Percentiles rank a stretch among this genome's conserved stretches.
These are phyloP conservation scores for Smutsia temminckii DNA, from an alignment of 2,797 vertebrate genomes.

Conservation along the genomic window DNA sequence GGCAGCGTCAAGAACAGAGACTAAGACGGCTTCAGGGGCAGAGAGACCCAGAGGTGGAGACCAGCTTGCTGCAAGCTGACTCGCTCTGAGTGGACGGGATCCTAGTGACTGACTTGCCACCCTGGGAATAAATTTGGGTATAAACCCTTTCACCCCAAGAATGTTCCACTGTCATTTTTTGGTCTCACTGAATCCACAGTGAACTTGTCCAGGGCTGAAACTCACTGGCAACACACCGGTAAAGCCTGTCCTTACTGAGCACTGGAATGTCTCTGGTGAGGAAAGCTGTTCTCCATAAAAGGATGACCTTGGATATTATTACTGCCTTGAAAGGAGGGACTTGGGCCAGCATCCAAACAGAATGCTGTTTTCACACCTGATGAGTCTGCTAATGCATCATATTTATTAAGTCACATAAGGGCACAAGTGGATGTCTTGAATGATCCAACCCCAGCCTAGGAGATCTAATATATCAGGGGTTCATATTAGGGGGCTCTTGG, in stretches of 20 bases:
- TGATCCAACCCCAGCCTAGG: not conserved
- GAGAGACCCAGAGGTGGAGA: too few relatives aligned
- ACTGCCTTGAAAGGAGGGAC: not conserved
- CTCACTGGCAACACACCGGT: too few relatives aligned
- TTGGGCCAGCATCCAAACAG: not conserved
- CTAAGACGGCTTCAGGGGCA: too few relatives aligned
- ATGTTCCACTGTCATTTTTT: too few relatives aligned
- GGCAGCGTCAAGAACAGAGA: too few relatives aligned
- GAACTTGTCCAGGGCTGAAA: too few relatives aligned
- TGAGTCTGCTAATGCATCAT: not conserved
- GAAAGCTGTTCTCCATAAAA: not conserved
- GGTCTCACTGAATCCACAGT: too few relatives aligned
- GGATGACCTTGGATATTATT: not conserved
- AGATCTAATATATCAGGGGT: not conserved
- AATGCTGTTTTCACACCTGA: not conserved
- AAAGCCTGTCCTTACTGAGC: not conserved
- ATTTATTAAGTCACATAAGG: not conserved
- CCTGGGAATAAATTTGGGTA: too few relatives aligned
- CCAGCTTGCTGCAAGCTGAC: too few relatives aligned
- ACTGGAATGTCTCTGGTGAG: not conserved
- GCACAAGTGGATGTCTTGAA: not conserved
- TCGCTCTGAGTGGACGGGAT: too few relatives aligned
- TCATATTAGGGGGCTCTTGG: not conserved
- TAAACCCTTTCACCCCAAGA: too few relatives aligned
- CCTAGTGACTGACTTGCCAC: too few relatives aligned